These are phyloP conservation scores for Cynopterus sphinx DNA, from an alignment of 2,797 vertebrate genomes.

Conservation along the genomic window DNA sequence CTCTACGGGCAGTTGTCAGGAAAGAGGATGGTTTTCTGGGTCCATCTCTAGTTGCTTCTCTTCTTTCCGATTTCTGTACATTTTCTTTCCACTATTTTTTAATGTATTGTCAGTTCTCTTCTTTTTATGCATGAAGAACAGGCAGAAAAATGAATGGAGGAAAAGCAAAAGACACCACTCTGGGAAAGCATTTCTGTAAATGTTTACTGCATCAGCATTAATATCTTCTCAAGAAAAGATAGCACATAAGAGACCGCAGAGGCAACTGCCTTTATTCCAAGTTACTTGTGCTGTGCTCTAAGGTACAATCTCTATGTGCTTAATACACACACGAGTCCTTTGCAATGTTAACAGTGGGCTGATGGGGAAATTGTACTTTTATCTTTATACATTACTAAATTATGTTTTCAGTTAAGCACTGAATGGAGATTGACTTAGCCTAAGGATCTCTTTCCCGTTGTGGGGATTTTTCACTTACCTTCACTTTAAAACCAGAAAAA, in stretches of 20 bases:
- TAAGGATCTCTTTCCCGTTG: constrained; percentile 44
- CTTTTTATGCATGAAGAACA: constrained; percentile 20
- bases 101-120: not conserved
- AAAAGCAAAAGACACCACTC: constrained; percentile 14
- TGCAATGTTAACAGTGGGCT: constrained; percentile 13
- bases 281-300: not conserved
- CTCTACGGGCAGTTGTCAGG: not conserved
- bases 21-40: not conserved
- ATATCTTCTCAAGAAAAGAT: constrained; percentile 12
- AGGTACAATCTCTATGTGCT: not conserved
- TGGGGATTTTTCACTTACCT: not conserved
- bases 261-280: not conserved
- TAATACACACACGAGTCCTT: not conserved
- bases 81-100: constrained; percentile 15
- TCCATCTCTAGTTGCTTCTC: not conserved
- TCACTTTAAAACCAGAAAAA: constrained; percentile 32
- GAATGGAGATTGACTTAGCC: constrained; percentile 23
- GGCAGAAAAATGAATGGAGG: not conserved
- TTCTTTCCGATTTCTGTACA: constrained; percentile 49
- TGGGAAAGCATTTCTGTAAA: constrained; percentile 30
- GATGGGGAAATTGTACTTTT: constrained; percentile 30
- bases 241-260: not conserved
- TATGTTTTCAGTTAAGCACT: constrained; percentile 49
- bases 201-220: constrained; percentile 18
- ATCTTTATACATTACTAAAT: constrained; percentile 53